Conservation (phyloP, 1,140 invertebrate genomes). For the Saccostrea glomerata region DNA sequence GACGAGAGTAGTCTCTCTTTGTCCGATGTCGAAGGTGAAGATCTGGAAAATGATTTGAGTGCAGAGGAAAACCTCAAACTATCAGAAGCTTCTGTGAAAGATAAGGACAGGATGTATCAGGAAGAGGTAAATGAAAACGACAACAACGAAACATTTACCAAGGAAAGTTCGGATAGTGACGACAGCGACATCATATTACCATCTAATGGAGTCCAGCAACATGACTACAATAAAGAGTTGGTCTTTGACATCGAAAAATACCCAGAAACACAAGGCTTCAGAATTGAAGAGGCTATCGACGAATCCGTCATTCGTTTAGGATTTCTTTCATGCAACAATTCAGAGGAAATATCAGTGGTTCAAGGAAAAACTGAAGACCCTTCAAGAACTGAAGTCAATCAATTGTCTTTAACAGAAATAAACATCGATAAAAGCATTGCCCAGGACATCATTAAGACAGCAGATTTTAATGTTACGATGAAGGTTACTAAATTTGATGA, state of each 20-base stretch:
- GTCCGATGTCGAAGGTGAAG: background rate
- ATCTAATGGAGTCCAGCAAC: background rate
- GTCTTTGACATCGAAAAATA: background rate
- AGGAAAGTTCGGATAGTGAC: background rate
- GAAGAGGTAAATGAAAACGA: background rate
- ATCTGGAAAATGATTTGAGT: background rate
- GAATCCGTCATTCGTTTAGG: background rate
- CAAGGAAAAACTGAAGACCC: background rate
- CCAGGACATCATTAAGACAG: background rate
- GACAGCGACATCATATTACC: background rate
- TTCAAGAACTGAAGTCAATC: background rate
- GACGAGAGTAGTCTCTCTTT: background rate
- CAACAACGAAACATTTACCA: background rate
- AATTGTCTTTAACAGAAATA: background rate
- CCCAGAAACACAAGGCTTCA: background rate
- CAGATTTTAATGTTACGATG: background rate
- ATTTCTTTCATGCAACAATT: background rate
- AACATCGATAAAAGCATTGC: background rate
- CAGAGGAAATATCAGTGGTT: too few species aligned
- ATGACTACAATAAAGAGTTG: background rate
- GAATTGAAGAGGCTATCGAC: background rate
- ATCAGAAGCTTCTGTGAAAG: background rate
- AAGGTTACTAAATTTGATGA: background rate
- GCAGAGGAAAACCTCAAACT: background rate
- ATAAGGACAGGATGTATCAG: background rate